Evolutionary conservation across 2,888 invertebrate genomes (phyloP), one percentile per base, ranked within the genome.

Genomic region (Diaphora mendica): DNA sequence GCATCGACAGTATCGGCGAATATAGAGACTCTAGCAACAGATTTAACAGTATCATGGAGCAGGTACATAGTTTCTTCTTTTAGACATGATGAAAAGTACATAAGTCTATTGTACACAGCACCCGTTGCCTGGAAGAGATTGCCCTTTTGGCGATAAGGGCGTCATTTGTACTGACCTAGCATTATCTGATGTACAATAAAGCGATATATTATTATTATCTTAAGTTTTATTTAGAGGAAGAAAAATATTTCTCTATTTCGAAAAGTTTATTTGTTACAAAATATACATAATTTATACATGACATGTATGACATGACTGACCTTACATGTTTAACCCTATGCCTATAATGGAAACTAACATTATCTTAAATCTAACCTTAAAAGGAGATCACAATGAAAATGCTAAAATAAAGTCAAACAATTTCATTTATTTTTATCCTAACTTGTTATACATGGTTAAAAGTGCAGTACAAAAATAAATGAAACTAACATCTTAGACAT

Each of bases 371-470:
- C 75, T 86, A 79, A 74, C 72, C 80, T 80, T 87, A 90, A 79
- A 88, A 89, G 91, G 94, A 94, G 92, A 94, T 94, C 92, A 91
- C 81, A 93, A 92, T 90, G 87, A 94, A 94, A 95, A 93, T 90
- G 89, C 90, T 90, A 84, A 85, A 79, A 68, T 76, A 88, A 83
- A 77, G 75, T 88, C 83, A 87, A 78, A 89, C 88, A 92, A 94
- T 93, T 95, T 89, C 95, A 95, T 95, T 95, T 95, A 95, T 95
- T 95, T 93, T 94, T 94, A 95, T 93, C 89, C 83, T 79, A 77
- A 78, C 78, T n/a, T 81, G 65, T 83, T 78, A 81, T 78, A 72
- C 62, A 79, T 73, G 68, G 76, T 73, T 79, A 80, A 77, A 79
- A 81, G 77, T 78, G 82, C 73, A 91, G 93, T 88, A 94, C 92